Conservation (phyloP, 92 coral and sea anemone species). For the Phymanthus crucifer region DNA sequence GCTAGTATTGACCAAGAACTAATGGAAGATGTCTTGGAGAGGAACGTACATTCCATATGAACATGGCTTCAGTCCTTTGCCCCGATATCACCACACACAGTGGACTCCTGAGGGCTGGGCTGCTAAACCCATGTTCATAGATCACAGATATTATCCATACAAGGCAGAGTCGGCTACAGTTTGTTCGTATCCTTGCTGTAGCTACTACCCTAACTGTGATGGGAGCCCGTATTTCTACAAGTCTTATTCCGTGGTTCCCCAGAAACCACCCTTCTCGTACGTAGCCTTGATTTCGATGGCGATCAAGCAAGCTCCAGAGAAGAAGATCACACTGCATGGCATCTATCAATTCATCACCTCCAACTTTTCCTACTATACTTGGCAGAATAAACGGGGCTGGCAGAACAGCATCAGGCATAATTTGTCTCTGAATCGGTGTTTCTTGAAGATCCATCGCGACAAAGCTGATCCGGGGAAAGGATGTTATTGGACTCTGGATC, state of each 20-base stretch:
- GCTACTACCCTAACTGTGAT: constrained; percentile 34
- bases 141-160: not conserved
- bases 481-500: constrained; percentile 94
- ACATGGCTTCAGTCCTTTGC: not conserved
- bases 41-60: not conserved
- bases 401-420: constrained; percentile 98
- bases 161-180: not conserved
- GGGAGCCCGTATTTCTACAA: constrained; percentile 37
- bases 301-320: constrained; percentile 86
- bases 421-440: constrained; percentile 92
- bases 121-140: not conserved
- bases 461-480: constrained; percentile 97
- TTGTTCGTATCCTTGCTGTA: constrained; percentile 35
- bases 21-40: constrained; percentile 19
- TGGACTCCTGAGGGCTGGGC: not conserved
- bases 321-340: constrained; percentile 88
- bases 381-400: constrained; percentile 96
- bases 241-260: constrained; percentile 64
- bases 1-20: not conserved
- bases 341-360: constrained; percentile 97
- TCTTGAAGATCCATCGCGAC: constrained; percentile 92
- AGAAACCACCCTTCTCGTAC: constrained; percentile 96
- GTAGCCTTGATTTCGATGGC: constrained; percentile 99
- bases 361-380: constrained; percentile 92
- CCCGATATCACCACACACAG: not conserved